Evolutionary conservation across 2,113 vertebrate genomes (phyloP).

Genomic region (Bathybates hornii): DNA sequence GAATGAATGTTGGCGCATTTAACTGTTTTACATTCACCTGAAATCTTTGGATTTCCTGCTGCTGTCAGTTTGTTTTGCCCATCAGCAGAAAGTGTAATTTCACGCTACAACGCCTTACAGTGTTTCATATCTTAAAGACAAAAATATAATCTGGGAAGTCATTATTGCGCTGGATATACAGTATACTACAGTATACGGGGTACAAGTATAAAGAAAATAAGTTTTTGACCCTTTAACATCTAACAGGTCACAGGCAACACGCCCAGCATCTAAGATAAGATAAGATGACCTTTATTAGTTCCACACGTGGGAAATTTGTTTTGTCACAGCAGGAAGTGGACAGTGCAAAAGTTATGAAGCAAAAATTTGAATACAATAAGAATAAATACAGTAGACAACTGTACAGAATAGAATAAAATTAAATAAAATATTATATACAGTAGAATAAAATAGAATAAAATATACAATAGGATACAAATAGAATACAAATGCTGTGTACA

Average conservation of each 20-base stretch:
- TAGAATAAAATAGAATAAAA: too few species aligned
- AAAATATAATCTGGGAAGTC: neutral
- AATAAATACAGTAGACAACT: too few species aligned
- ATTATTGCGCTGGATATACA: neutral
- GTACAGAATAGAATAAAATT: too few species aligned
- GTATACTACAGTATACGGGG: neutral
- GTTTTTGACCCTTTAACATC: neutral
- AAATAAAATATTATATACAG: too few species aligned
- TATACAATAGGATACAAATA: too few species aligned
- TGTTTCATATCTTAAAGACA: constrained; percentile 10
- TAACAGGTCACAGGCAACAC: neutral
- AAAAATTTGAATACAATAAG: too few species aligned
- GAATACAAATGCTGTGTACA: too few species aligned
- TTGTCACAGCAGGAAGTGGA: too few species aligned
- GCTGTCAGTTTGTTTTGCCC: neutral
- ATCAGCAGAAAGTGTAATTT: constrained; percentile 20
- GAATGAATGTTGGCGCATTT: neutral
- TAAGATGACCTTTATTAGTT: too few species aligned
- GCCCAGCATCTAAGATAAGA: accelerated
- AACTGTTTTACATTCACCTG: neutral
- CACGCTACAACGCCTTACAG: neutral
- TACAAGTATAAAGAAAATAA: accelerated
- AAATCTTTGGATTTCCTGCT: neutral
- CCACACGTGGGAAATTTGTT: too few species aligned
- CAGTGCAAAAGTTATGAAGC: too few species aligned